These are phyloP conservation scores for Ariolimax columbianus DNA, from an alignment of 2,888 invertebrate species.

Conservation along the genomic window DNA sequence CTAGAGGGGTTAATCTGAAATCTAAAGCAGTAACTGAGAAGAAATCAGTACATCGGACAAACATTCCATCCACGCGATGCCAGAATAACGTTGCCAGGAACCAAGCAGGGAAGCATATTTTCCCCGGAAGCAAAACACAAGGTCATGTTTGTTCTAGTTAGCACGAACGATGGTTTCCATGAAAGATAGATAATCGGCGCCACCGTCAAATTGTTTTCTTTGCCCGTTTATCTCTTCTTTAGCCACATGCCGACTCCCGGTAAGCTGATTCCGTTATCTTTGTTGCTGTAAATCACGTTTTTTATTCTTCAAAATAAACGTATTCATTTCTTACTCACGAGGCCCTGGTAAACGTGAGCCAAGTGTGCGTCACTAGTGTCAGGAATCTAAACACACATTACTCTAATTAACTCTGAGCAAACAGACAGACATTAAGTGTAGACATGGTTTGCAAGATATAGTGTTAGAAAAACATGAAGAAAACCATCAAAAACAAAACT, in stretches of 20 bases:
- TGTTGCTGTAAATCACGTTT: background rate
- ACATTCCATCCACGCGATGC: background rate
- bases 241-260: background rate
- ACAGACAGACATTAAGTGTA: no score
- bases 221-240: background rate
- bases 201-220: background rate
- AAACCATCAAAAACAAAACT: no score
- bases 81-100: background rate
- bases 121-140: background rate
- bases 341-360: background rate
- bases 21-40: background rate
- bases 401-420: no score
- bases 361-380: background rate
- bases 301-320: background rate
- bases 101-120: background rate
- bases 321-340: background rate
- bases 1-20: background rate
- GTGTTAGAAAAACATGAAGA: no score
- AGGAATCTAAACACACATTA: background rate
- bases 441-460: no score
- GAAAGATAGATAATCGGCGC: background rate
- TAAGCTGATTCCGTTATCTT: background rate
- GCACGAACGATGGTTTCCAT: background rate
- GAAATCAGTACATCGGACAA: background rate
- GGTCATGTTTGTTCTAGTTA: background rate